Conservation (phyloP, 2,113 vertebrate species). For the Syngnathoides biaculeatus region DNA sequence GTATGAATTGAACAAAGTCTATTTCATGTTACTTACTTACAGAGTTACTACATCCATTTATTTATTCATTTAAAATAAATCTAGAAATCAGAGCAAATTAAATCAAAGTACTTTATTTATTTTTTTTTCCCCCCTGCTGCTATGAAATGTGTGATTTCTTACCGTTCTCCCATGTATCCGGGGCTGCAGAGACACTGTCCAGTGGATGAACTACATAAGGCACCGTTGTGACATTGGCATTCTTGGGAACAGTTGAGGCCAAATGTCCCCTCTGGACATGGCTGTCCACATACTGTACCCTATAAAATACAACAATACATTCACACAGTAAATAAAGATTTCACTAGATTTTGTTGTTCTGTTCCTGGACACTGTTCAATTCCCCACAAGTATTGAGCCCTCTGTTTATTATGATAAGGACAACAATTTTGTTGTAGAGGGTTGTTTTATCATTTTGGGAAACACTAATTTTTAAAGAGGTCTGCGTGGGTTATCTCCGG, state of each 20-base stretch:
- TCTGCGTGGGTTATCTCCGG: no score
- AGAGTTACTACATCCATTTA: no score
- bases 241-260: constrained; percentile 93
- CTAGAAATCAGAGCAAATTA: not conserved
- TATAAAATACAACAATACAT: constrained; percentile 45
- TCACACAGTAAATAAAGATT: not conserved
- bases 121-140: no score
- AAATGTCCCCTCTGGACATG: constrained; percentile 87
- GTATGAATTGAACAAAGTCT: not conserved
- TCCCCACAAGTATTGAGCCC: no score
- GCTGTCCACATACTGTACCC: constrained; percentile 95
- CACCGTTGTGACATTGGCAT: constrained; percentile 95
- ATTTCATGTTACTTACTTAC: not conserved
- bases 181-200: constrained; percentile 88
- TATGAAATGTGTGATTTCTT: constrained; percentile 36
- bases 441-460: no score
- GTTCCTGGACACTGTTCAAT: no score
- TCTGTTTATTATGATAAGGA: no score
- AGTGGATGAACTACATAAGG: constrained; percentile 74
- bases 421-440: no score
- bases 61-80: no score
- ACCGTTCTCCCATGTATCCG: constrained; percentile 90
- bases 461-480: no score
- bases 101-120: not conserved
- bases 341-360: no score